Base-by-base conservation (phyloP, 2,888 invertebrate genomes). In the Drosophila yooni region DNA sequence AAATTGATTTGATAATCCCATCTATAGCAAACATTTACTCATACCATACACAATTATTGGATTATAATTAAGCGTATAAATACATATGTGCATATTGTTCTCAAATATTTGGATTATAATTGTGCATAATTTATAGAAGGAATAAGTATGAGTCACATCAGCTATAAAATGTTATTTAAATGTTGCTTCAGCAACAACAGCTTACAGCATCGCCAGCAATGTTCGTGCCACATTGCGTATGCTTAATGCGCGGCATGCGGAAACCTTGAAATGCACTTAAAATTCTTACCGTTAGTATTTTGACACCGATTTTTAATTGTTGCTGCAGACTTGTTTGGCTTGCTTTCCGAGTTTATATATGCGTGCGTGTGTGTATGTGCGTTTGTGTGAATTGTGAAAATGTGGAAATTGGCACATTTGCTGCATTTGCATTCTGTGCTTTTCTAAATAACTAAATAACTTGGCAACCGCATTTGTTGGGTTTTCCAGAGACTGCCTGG, bases 231-330 rank as follows among this genome's bases (percentile, higher is more conserved):
- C 84, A 71, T 81, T 77, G 84, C 81, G 75, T 81, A 84, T 71
- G 66, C 59, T 66, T 69, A 77, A 67, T 70, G 50, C 33, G 70
- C 40, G 48, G 8, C 27, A 48, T 21, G 40, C n/a, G 48, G 33
- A 67, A 86, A 89, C 87, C 87, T 87, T 87, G 87, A 85, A 85
- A 81, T 73, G 79, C 74, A 83, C 77, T 85, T 85, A 85, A 85
- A 85, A 86, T 85, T 79, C 87, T 77, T 82, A 62, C 50, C 76
- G 53, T 48, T 66, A 57, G 76, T 72, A 88, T 81, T 88, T 85
- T 85, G 84, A 85, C 84, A 85, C 88, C 79, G 74, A 83, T 85
- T 86, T 85, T 88, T 74, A 80, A 82, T 85, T 88, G 88, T 82
- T 70, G 56, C 52, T 50, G 38, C 54, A 38, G 64, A 75, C 79